These are phyloP conservation scores for Onychorhynchus coronatus DNA, from an alignment of 2,113 vertebrate species.

Conservation along the genomic window DNA sequence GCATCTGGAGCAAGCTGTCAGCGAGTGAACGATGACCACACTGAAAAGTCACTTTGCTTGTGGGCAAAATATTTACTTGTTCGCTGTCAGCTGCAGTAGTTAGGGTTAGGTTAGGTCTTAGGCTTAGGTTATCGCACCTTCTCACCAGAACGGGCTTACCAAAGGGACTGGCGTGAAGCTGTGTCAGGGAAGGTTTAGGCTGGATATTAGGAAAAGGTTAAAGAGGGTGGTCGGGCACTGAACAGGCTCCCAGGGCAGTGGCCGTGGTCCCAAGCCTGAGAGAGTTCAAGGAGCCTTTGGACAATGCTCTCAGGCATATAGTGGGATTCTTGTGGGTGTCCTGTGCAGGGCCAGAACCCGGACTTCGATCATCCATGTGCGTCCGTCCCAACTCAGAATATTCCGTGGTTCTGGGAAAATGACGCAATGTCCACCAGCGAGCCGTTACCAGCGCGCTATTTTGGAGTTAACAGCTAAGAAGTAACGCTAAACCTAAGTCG, in stretches of 20 bases:
- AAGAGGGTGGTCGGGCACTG: not conserved
- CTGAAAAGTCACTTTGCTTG: not conserved
- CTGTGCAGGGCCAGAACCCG: not conserved
- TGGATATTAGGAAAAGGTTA: not conserved
- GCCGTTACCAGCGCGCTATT: not conserved
- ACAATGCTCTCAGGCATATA: too few species aligned
- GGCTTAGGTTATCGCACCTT: not conserved
- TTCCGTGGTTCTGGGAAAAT: not conserved
- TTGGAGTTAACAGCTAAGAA: not conserved
- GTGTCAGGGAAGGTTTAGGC: not conserved
- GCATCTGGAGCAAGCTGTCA: not conserved
- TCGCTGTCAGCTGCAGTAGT: not conserved
- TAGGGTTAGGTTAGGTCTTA: not conserved
- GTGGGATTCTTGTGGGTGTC: not conserved
- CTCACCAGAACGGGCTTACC: not conserved
- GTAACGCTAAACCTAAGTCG: not conserved
- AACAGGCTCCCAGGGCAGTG: not conserved
- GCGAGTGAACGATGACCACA: not conserved
- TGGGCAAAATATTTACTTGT: not conserved
- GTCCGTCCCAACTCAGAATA: not conserved
- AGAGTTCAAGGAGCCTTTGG: too few species aligned
- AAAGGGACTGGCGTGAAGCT: not conserved
- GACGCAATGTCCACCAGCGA: fast-evolving
- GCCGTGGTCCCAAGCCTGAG: not conserved
- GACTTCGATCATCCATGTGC: not conserved